Evolutionary conservation across 2,797 vertebrate genomes (phyloP).

Genomic region (Eutrigla gurnardus): DNA sequence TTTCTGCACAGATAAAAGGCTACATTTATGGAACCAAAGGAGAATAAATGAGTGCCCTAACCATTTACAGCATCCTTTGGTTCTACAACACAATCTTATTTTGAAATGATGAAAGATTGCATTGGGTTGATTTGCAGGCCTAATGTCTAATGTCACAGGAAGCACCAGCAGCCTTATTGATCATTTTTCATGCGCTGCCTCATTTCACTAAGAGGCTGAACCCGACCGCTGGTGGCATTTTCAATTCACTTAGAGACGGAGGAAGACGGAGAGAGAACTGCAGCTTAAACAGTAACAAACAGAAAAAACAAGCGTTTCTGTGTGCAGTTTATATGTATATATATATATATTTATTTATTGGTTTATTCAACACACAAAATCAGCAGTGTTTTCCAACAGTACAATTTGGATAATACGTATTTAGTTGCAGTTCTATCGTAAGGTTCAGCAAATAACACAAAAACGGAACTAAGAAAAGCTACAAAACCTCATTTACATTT

Average conservation of each 20-base stretch:
- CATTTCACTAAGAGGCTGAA: conserved; percentile 60
- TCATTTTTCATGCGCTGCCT: conserved; percentile 50
- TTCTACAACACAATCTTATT: neutral
- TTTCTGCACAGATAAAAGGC: neutral
- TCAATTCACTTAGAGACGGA: conserved; percentile 8
- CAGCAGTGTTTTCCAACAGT: neutral
- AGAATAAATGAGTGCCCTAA: neutral
- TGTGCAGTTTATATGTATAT: neutral
- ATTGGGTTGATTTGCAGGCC: conserved; percentile 30
- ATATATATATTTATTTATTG: neutral
- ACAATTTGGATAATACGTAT: neutral
- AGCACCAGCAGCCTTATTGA: conserved; percentile 48
- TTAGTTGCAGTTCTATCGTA: neutral
- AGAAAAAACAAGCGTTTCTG: neutral
- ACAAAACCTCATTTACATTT: neutral
- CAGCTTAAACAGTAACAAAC: neutral
- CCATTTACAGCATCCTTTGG: neutral
- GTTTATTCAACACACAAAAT: conserved; percentile 1
- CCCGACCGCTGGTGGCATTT: conserved; percentile 19
- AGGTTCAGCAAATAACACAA: too few species aligned
- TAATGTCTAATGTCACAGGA: conserved; percentile 48
- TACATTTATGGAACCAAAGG: neutral
- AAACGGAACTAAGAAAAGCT: too few species aligned
- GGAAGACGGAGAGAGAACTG: neutral
- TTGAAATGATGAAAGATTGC: too few species aligned